Evolutionary conservation across 2,113 vertebrate species (phyloP).

Genomic region (Amphilophus citrinellus): DNA sequence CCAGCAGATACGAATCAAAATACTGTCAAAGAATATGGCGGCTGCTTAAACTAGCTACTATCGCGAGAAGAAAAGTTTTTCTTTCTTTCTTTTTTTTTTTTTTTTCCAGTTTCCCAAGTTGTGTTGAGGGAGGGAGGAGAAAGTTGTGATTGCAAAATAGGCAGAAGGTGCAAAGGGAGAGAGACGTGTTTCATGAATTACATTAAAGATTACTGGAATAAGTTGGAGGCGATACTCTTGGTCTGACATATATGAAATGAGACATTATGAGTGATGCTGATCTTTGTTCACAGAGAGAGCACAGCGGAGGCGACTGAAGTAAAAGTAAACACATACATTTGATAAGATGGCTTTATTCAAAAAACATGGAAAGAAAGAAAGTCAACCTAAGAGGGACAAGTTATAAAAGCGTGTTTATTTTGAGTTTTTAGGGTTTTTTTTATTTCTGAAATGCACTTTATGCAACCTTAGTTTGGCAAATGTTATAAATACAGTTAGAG

Average conservation of each 20-base stretch:
- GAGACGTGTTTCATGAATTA: neutral
- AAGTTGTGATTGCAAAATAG: constrained; percentile 13
- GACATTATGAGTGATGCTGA: neutral
- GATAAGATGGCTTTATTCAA: constrained; percentile 1
- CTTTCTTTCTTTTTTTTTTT: constrained; percentile 24
- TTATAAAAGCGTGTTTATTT: neutral
- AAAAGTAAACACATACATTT: neutral
- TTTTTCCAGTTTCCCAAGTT: constrained; percentile 40
- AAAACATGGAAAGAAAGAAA: neutral
- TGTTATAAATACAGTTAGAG: neutral
- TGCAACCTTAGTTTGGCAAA: neutral
- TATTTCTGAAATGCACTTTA: neutral
- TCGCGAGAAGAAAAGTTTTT: constrained; percentile 84
- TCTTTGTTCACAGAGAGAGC: neutral
- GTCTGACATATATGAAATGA: neutral
- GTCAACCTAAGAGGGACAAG: neutral
- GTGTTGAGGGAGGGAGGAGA: constrained; percentile 33
- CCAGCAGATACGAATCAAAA: constrained; percentile 91
- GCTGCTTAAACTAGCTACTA: constrained; percentile 75
- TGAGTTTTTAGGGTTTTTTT: neutral
- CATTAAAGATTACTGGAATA: neutral
- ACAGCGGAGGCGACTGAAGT: neutral
- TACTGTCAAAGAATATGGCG: constrained; percentile 95
- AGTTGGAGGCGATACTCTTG: neutral
- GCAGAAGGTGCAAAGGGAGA: neutral